phyloP scores from a whole-genome alignment of 2,888 invertebrate genomes.

The Lycaena phlaeas region DNA sequence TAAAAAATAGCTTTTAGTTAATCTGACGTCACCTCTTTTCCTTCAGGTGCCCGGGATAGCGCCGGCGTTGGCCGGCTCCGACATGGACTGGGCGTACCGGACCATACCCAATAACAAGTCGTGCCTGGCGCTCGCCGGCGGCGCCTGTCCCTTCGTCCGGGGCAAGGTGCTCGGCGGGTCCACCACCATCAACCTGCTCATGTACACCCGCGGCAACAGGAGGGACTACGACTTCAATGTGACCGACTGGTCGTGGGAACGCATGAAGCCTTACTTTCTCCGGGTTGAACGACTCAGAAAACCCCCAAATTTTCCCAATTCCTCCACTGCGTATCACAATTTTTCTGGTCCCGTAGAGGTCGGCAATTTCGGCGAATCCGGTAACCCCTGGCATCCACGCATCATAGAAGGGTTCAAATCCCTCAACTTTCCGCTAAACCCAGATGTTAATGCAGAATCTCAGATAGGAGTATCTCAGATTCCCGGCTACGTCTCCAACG shows the following conservation, averaged over 20 bases:
- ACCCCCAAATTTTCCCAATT: slow-evolving; percentile 27
- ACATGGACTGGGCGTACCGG: slow-evolving; percentile 38
- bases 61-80: slow-evolving; percentile 27
- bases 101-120: slow-evolving; percentile 40
- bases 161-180: slow-evolving; percentile 52
- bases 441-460: slow-evolving; percentile 38
- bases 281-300: slow-evolving; percentile 39
- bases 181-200: slow-evolving; percentile 47
- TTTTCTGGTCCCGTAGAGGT: slow-evolving; percentile 34
- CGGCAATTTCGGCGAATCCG: slow-evolving; percentile 31
- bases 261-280: slow-evolving; percentile 42
- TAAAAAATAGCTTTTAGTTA: no score
- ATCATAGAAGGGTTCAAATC: slow-evolving; percentile 27
- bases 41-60: slow-evolving; percentile 36
- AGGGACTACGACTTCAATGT: slow-evolving; percentile 33
- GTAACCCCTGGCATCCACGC: slow-evolving; percentile 38
- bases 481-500: slow-evolving; percentile 34
- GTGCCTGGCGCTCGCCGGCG: slow-evolving; percentile 31
- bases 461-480: slow-evolving; percentile 39
- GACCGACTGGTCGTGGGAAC: slow-evolving; percentile 41
- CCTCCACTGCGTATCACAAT: slow-evolving; percentile 41
- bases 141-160: slow-evolving; percentile 34
- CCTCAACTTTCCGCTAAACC: slow-evolving; percentile 35
- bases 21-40: background rate
- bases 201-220: slow-evolving; percentile 42